Conservation (phyloP, 2,888 invertebrate genomes). For the Acronicta leporina region DNA sequence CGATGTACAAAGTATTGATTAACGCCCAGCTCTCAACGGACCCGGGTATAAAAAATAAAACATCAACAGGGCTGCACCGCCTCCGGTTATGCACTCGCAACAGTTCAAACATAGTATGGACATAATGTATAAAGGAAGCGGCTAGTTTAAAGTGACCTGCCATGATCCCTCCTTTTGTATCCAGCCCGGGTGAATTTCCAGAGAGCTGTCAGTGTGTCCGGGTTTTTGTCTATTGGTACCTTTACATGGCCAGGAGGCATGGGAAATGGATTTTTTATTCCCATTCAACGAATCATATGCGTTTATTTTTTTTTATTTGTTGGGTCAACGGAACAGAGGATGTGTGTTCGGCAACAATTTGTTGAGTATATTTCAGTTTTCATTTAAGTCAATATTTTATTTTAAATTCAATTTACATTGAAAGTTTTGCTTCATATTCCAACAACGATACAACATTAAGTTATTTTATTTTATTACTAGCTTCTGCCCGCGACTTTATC, state of each 20-base stretch:
- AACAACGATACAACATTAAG: neutral
- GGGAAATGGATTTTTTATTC: conserved; percentile 72
- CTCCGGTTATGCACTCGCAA: conserved; percentile 72
- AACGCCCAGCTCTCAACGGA: conserved; percentile 71
- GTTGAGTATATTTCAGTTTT: conserved; percentile 29
- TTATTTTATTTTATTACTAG: too few relatives aligned
- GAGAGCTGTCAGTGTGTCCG: conserved; percentile 46
- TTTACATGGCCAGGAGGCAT: conserved; percentile 66
- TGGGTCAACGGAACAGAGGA: conserved; percentile 35
- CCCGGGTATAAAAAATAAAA: conserved; percentile 76
- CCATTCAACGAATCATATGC: conserved; percentile 63
- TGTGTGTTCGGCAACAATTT: conserved; percentile 34
- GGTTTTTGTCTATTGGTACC: conserved; percentile 62
- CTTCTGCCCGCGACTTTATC: too few relatives aligned
- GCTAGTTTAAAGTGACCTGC: conserved; percentile 45
- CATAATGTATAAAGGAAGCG: conserved; percentile 54
- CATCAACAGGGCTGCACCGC: conserved; percentile 72
- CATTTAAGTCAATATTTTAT: conserved; percentile 35
- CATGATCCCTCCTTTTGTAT: conserved; percentile 33
- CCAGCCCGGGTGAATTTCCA: conserved; percentile 46
- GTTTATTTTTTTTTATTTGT: conserved; percentile 65
- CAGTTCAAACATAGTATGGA: conserved; percentile 66
- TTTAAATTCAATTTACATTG: conserved; percentile 21
- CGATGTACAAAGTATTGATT: conserved; percentile 77
- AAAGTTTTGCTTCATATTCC: conserved; percentile 5